Base-by-base conservation (phyloP, 2,113 vertebrate species). In the Pycnonotus jocosus region DNA sequence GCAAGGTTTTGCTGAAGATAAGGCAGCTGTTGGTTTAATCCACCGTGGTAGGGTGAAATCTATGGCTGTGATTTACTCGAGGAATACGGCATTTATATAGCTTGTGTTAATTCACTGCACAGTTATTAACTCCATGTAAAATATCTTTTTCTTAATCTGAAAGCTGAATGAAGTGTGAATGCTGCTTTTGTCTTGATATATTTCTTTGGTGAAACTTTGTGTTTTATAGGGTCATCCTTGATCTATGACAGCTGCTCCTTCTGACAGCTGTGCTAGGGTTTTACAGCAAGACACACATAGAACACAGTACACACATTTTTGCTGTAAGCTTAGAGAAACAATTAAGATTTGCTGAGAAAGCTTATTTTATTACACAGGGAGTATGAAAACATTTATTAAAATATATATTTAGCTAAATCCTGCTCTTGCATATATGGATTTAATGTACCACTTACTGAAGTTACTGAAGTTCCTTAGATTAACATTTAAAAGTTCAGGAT, bases 11-110 rank as follows among this genome's bases (percentile, higher is more conserved):
- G 25, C 45, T 71, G 66, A 88, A 82, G 53, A 86, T 7, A 37
- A 45, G n/a, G 44, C 62, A 88, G 71, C 54, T 80, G 48, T 56
- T 80, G 16, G 37, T 69, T 88, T 76, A 73, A 77, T 58, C 20
- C 35, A 18, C 18, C 0, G 0, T 35, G 38, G 45, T 7, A 56
- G 19, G 18, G 33, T 54, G 22, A 68, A 13, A 48, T 31, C 44
- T 42, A 11, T 22, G 27, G 30, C 31, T 88, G 53, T 35, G 80
- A 47, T 88, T 77, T 86, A 48, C 44, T 66, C 19, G 10, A 23
- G 40, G 15, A 71, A 14, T 38, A 51, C 58, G 33, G 42, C 7
- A 15, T 66, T 57, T 37, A 23, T 62, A 20, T 15, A 51, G 18
- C 6, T 4, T 50, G 16, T 2, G 2, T 58, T 91, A 54, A 42